phyloP scores from a whole-genome alignment of 1,140 invertebrate genomes.

The Procambarus clarkii region DNA sequence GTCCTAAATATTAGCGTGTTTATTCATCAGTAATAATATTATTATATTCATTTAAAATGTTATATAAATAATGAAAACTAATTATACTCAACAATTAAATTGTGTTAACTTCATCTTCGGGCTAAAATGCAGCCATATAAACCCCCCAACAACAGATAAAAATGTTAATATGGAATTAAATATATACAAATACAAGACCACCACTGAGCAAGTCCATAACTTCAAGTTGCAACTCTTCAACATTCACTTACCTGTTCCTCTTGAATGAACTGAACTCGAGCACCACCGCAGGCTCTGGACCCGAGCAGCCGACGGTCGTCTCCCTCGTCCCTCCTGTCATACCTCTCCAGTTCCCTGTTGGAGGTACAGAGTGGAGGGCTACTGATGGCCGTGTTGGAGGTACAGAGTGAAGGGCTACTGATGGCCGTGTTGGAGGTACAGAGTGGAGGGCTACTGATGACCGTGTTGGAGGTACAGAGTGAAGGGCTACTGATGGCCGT shows the following conservation, averaged over 20 bases:
- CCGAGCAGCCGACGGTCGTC: conserved; percentile 29
- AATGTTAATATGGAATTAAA: not conserved
- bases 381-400: too few relatives aligned
- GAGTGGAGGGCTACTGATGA: too few relatives aligned
- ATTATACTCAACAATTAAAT: not conserved
- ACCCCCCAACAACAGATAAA: not conserved
- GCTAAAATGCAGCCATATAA: too few relatives aligned
- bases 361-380: not conserved
- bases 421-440: too few relatives aligned
- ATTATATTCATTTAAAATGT: not conserved
- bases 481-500: too few relatives aligned
- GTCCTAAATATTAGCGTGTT: not conserved
- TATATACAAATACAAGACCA: not conserved
- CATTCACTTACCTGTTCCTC: conserved; percentile 17
- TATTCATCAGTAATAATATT: not conserved
- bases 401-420: too few relatives aligned
- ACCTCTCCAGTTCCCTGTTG: conserved; percentile 14
- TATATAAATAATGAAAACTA: not conserved
- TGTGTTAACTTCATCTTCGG: too few relatives aligned
- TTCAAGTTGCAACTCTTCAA: not conserved
- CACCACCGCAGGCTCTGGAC: conserved; percentile 43
- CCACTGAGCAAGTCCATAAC: not conserved
- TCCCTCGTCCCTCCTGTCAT: conserved; percentile 45
- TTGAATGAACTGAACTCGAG: conserved; percentile 41
- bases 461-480: too few relatives aligned